Conservation (phyloP, 2,113 vertebrate species). For the Miniopterus natalensis region DNA sequence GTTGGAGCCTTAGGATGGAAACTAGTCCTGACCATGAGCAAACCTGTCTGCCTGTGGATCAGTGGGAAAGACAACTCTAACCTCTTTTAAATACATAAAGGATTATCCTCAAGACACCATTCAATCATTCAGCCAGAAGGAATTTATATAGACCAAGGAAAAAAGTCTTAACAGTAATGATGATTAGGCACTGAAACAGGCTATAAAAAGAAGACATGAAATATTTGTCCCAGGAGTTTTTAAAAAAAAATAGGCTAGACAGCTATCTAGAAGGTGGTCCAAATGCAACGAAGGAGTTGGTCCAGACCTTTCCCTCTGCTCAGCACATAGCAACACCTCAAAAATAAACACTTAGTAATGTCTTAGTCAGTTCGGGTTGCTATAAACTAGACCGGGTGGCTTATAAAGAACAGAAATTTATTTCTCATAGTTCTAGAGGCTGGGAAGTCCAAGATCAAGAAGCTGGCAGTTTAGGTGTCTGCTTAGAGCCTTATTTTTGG, state of each 20-base stretch:
- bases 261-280: not conserved
- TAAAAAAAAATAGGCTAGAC: not conserved
- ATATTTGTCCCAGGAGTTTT: not conserved
- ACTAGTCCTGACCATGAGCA: not conserved
- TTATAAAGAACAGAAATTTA: not conserved
- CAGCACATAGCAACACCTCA: not conserved
- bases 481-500: not conserved
- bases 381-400: not conserved
- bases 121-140: not conserved
- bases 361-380: not conserved
- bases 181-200: not conserved
- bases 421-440: constrained; percentile 12
- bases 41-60: not conserved
- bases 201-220: constrained; percentile 22
- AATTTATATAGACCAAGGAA: constrained; percentile 27
- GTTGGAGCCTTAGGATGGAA: not conserved
- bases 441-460: not conserved
- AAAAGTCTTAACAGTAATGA: not conserved
- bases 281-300: not conserved
- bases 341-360: constrained; percentile 1
- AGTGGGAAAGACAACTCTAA: not conserved
- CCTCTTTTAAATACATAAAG: constrained; percentile 6
- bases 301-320: not conserved
- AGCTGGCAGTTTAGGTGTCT: not conserved
- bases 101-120: not conserved